Evolutionary conservation across 1,140 invertebrate genomes (phyloP).

Genomic region (Sesamia nonagrioides): DNA sequence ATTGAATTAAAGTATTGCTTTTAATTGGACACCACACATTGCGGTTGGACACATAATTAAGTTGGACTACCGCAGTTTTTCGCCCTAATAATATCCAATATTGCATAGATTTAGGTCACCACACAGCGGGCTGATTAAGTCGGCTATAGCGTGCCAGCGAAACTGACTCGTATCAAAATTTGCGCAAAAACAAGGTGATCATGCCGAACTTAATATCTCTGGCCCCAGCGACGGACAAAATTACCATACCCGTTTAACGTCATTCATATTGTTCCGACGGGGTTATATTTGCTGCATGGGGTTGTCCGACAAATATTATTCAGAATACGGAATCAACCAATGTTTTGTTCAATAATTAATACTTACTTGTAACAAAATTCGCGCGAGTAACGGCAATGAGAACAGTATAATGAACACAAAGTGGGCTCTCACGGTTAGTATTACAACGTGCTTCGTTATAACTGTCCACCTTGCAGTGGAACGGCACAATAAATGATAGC

Average conservation of each 20-base stretch:
- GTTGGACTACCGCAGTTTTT: conserved; percentile 6
- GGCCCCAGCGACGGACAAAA: conserved; percentile 13
- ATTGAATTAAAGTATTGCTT: not conserved
- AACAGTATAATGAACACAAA: conserved; percentile 34
- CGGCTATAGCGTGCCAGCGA: conserved; percentile 9
- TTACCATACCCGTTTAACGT: conserved; percentile 33
- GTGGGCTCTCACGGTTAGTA: conserved; percentile 42
- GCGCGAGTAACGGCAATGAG: conserved; percentile 32
- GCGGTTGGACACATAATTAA: conserved; percentile 27
- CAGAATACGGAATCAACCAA: not conserved
- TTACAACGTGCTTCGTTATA: conserved; percentile 40
- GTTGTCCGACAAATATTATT: conserved; percentile 6
- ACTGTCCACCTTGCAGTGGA: conserved; percentile 44
- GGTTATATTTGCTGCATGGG: not conserved
- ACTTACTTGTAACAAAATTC: not conserved
- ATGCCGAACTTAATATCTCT: conserved; percentile 6
- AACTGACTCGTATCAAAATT: not conserved
- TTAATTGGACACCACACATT: conserved; percentile 1
- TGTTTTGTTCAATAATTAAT: conserved; percentile 24
- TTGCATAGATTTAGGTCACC: conserved; percentile 23
- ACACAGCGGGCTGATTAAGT: conserved; percentile 16
- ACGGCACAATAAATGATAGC: conserved; percentile 38
- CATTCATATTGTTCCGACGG: not conserved
- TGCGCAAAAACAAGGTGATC: conserved; percentile 1
- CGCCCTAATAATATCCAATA: conserved; percentile 23